A percentile compares a stretch with the other conserved stretches of the same genome.
Conservation (phyloP, 2,113 vertebrate species). For the Melanerpes formicivorus region DNA sequence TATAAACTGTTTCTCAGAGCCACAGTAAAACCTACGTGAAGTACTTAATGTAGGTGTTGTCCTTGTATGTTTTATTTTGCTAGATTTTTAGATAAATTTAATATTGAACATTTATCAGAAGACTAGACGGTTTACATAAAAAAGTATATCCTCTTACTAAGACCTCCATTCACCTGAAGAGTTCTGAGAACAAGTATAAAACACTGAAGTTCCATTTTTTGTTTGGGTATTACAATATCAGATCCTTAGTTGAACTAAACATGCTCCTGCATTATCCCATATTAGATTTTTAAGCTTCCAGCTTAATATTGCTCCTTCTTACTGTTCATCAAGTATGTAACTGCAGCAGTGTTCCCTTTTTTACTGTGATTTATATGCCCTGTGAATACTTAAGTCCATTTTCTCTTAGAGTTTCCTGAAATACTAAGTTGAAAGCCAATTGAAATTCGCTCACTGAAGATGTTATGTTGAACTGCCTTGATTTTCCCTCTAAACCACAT, state of each 20-base stretch:
- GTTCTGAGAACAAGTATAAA: slow-evolving; percentile 34
- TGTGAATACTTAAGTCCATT: slow-evolving; percentile 17
- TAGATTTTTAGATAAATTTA: slow-evolving; percentile 54
- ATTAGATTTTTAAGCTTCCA: slow-evolving; percentile 49
- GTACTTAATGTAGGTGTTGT: slow-evolving; percentile 7
- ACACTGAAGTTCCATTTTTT: slow-evolving; percentile 48
- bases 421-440: neutral
- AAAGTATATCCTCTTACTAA: slow-evolving; percentile 43
- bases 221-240: slow-evolving; percentile 49
- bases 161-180: slow-evolving; percentile 27
- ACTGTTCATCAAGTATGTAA: slow-evolving; percentile 38
- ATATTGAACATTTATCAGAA: slow-evolving; percentile 48
- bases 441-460: neutral
- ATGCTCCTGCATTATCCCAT: slow-evolving; percentile 11
- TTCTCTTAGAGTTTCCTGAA: slow-evolving; percentile 1
- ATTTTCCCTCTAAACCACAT: neutral
- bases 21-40: neutral
- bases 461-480: neutral
- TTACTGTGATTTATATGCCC: slow-evolving; percentile 6
- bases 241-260: neutral
- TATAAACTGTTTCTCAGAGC: neutral
- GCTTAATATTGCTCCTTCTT: slow-evolving; percentile 26
- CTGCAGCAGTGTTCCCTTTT: neutral
- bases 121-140: slow-evolving; percentile 6
- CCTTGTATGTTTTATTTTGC: slow-evolving; percentile 32